Percentiles rank a stretch among this genome's conserved stretches.
Conservation (phyloP, 2,113 vertebrate genomes). For the Pituophis catenifer region DNA sequence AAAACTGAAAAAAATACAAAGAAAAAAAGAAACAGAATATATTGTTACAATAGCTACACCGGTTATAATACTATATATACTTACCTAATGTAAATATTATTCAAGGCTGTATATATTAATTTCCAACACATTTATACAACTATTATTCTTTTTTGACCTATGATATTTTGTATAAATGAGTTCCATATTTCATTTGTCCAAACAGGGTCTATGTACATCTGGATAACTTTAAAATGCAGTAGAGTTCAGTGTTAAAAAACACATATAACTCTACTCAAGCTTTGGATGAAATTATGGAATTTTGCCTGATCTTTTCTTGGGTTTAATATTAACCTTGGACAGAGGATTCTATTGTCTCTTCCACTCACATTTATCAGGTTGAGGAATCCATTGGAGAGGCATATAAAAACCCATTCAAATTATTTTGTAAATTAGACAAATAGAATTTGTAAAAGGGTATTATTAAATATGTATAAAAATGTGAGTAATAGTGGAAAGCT, state of each 20-base stretch:
- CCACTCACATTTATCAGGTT: constrained; percentile 28
- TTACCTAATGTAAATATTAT: not conserved
- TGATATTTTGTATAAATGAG: not conserved
- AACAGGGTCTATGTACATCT: not conserved
- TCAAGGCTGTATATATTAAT: not conserved
- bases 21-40: not conserved
- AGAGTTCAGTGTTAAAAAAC: not conserved
- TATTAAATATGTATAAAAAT: too few relatives aligned
- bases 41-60: not conserved
- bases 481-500: too few relatives aligned
- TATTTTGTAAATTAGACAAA: too few relatives aligned
- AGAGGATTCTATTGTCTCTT: fast-evolving
- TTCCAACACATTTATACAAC: not conserved
- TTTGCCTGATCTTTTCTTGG: not conserved
- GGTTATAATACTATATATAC: not conserved
- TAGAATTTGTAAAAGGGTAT: too few relatives aligned
- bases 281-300: not conserved
- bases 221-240: not conserved
- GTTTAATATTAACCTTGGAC: not conserved
- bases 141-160: not conserved
- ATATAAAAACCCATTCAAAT: constrained; percentile 35
- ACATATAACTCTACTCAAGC: too few relatives aligned
- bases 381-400: constrained; percentile 32
- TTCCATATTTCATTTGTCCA: not conserved
- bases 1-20: not conserved